phyloP scores from a whole-genome alignment of 2,113 vertebrate species.

The Ageneiosus marmoratus region DNA sequence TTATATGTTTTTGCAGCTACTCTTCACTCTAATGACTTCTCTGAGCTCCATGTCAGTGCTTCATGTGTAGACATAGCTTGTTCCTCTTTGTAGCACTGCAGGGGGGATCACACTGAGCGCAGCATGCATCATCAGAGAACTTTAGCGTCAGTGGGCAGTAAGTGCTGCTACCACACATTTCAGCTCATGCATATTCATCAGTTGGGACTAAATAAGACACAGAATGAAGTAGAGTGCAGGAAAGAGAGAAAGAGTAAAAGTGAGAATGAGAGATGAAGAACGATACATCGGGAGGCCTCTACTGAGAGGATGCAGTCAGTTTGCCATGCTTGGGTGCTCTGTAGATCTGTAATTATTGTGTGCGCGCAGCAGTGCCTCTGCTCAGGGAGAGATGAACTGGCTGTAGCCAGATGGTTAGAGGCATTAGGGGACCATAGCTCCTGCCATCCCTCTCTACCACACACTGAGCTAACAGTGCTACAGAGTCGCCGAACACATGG shows the following conservation, averaged over 20 bases:
- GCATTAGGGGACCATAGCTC: constrained; percentile 42
- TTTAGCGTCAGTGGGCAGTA: constrained; percentile 41
- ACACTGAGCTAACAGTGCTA: constrained; percentile 32
- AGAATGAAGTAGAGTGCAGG: constrained; percentile 1
- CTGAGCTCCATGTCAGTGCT: not conserved
- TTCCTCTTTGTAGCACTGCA: not conserved
- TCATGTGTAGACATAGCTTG: not conserved
- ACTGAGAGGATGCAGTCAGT: constrained; percentile 40
- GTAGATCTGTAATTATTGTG: constrained; percentile 52
- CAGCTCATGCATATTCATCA: constrained; percentile 47
- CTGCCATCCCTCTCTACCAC: constrained; percentile 24
- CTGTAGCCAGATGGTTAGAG: constrained; percentile 52
- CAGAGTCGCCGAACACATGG: constrained; percentile 17
- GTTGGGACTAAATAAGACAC: constrained; percentile 8
- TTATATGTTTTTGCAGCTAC: not conserved
- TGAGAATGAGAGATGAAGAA: not conserved
- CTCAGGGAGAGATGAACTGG: constrained; percentile 47
- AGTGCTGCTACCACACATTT: constrained; percentile 40
- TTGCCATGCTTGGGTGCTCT: constrained; percentile 43
- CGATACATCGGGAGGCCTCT: constrained; percentile 14
- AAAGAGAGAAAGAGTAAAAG: not conserved
- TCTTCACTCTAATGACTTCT: not conserved
- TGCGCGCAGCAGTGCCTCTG: constrained; percentile 38
- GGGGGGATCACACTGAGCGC: not conserved
- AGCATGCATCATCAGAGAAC: constrained; percentile 31